Base-by-base conservation (phyloP, 2,888 invertebrate genomes). In the Scelioninae gen. 1 region DNA sequence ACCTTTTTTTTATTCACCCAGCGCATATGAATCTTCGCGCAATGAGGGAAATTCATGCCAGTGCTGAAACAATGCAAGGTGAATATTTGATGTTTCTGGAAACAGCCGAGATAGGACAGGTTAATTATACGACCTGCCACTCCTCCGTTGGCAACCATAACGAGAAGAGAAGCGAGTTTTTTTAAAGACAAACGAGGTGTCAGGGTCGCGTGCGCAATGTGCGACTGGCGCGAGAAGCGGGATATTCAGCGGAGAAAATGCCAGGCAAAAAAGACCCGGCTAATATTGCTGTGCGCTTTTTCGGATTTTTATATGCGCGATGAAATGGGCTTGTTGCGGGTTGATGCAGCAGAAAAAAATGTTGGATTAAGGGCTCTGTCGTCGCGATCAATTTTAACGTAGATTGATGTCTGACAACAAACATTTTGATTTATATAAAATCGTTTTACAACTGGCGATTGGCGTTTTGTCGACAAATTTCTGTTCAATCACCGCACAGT, bases 71-170 rank as follows among this genome's bases (percentile, higher is more conserved):
- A 83, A 80, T 75, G 80, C 76, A 47, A 74, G 76, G 68, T 72
- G 83, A 80, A 80, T 80, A 83, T 83, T 80, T 83, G 80, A 83
- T 77, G 77, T 66, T 80, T 72, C 72, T 71, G 79, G 60, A 66
- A 79, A 75, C 78, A 75, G 79, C 43, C 62, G 76, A 71, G 83
- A 80, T 72, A 80, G 66, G 71, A 80, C 83, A 63, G 69, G 83
- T 76, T 83, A 83, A 83, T 83, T 83, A 83, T 83, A 74, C 80
- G 68, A 76, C 13, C 71, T 83, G 83, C 80, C 76, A 83, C 80
- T 83, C 76, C 72, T 58, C 16, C 51, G 83, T 51, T 74, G 83
- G 63, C 72, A 71, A 68, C 72, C 80, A 80, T 83, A 80, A 83
- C 83, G 72, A 80, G 80, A 66, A 80, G 76, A 47, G 72, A 60